Evolutionary conservation across 53 echinoderm and acorn worm genomes (phyloP).

Genomic region (Pentamera pediparva): DNA sequence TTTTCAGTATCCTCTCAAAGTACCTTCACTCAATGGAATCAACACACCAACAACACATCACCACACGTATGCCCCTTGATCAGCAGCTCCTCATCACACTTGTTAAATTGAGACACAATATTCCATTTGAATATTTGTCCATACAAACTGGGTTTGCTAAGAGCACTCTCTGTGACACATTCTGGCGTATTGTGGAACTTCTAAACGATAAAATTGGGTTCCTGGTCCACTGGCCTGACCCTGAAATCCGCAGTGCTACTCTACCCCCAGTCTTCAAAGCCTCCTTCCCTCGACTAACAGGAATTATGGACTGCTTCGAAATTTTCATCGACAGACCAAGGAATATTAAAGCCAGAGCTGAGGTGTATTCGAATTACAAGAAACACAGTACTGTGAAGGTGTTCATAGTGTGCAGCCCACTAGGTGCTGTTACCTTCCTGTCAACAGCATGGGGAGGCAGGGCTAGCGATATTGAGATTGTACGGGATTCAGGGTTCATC

Average conservation of each 20-base stretch:
- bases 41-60: no score
- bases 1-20: no score
- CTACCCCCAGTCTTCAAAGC: slow-evolving; percentile 13
- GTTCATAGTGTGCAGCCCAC: slow-evolving; percentile 18
- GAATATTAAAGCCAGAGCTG: slow-evolving; percentile 30
- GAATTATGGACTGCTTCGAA: slow-evolving; percentile 35
- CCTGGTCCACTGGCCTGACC: slow-evolving; percentile 10
- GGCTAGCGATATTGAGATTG: slow-evolving; percentile 14
- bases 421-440: slow-evolving; percentile 9
- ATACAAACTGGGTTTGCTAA: slow-evolving; percentile 13
- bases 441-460: slow-evolving; percentile 29
- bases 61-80: slow-evolving; percentile 3
- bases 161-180: not conserved
- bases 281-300: slow-evolving; percentile 14
- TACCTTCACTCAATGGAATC: no score
- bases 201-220: slow-evolving; percentile 14
- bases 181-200: slow-evolving; percentile 27
- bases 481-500: slow-evolving; percentile 24
- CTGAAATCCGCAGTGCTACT: not conserved
- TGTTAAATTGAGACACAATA: slow-evolving; percentile 24
- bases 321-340: slow-evolving; percentile 3
- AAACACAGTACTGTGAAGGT: slow-evolving; percentile 26
- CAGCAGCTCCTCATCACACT: slow-evolving; percentile 39
- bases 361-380: slow-evolving; percentile 20
- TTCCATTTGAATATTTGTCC: slow-evolving; percentile 45